These are phyloP conservation scores for Ceyx melanurus DNA, from an alignment of 2,113 vertebrate genomes.

Conservation along the genomic window DNA sequence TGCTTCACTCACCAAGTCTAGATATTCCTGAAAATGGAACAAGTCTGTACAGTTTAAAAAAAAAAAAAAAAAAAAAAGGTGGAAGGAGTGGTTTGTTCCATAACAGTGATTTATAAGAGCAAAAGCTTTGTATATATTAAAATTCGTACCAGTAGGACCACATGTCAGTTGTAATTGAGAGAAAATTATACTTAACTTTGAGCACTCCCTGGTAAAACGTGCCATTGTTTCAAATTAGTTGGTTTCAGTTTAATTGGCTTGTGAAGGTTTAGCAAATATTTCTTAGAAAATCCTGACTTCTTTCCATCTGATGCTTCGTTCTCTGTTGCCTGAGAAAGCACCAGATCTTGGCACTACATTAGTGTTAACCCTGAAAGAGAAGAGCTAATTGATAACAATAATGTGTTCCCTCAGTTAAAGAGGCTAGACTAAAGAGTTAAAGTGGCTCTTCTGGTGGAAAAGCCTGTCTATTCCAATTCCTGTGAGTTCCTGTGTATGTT, in stretches of 20 bases:
- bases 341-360: not conserved
- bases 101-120: constrained; percentile 70
- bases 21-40: constrained; percentile 88
- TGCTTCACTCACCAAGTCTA: constrained; percentile 99
- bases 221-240: not conserved
- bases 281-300: not conserved
- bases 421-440: not conserved
- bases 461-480: not conserved
- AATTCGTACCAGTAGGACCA: constrained; percentile 38
- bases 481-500: not conserved
- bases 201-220: not conserved
- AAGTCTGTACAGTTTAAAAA: constrained; percentile 85
- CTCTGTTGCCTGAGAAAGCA: not conserved
- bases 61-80: constrained; percentile 63
- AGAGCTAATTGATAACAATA: not conserved
- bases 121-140: constrained; percentile 85
- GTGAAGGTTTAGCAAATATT: not conserved
- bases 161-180: not conserved
- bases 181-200: not conserved
- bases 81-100: constrained; percentile 82
- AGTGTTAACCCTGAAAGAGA: not conserved
- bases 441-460: not conserved
- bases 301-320: not conserved
- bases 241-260: not conserved
- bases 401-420: not conserved